Evolutionary conservation across 2,113 vertebrate genomes (phyloP).

Genomic region (Haplochromis burtoni): DNA sequence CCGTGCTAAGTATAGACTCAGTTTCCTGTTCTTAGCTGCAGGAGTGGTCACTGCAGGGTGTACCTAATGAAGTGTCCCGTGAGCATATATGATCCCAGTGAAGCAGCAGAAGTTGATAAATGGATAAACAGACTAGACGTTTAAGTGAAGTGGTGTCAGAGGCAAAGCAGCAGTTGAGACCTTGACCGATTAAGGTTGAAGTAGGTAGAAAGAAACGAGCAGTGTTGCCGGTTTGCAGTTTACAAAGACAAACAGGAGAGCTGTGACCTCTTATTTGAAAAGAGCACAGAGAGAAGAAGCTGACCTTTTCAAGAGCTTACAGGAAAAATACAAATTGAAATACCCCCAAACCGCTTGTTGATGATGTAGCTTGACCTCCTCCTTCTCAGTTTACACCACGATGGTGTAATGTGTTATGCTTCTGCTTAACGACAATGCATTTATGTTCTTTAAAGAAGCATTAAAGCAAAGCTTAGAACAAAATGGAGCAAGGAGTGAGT

Average conservation of each 20-base stretch:
- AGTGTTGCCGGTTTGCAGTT: background rate
- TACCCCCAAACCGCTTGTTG: background rate
- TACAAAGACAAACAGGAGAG: background rate
- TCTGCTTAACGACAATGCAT: background rate
- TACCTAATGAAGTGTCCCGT: background rate
- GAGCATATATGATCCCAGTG: background rate
- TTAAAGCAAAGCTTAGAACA: background rate
- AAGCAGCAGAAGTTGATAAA: background rate
- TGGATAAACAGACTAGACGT: background rate
- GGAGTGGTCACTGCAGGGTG: background rate
- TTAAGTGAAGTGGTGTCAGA: background rate
- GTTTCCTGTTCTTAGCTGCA: accelerated
- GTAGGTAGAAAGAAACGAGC: background rate
- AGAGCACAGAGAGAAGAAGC: background rate
- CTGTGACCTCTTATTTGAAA: background rate
- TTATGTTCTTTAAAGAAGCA: background rate
- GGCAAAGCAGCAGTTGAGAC: background rate
- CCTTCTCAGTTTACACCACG: background rate
- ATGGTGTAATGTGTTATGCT: background rate
- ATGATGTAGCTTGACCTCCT: background rate
- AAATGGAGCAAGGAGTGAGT: background rate
- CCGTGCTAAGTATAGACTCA: background rate
- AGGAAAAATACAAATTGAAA: background rate
- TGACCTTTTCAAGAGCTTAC: background rate
- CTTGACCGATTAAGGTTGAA: background rate